These are phyloP conservation scores for Danaus chrysippus DNA, from an alignment of 2,888 invertebrate genomes.

Conservation along the genomic window DNA sequence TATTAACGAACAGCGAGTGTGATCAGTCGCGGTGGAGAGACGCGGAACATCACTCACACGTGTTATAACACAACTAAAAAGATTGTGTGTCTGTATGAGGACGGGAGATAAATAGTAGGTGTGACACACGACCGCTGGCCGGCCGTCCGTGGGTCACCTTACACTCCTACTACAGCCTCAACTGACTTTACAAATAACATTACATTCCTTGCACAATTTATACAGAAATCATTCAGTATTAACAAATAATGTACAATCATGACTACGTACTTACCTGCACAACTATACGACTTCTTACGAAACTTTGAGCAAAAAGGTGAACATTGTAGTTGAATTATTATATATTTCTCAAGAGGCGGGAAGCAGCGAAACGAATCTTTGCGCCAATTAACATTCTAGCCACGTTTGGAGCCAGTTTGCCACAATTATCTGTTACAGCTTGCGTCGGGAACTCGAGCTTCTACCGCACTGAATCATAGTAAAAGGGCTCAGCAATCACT, in stretches of 20 bases:
- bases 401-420: not conserved
- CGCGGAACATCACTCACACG: not conserved
- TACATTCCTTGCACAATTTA: no score
- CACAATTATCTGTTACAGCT: not conserved
- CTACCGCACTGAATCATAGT: not conserved
- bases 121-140: not conserved
- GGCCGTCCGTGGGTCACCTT: no score
- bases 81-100: not conserved
- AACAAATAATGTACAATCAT: no score
- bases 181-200: no score
- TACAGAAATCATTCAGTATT: no score
- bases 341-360: not conserved
- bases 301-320: not conserved
- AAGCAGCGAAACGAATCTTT: not conserved
- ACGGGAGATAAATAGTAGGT: not conserved
- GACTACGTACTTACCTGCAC: no score
- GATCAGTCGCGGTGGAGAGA: not conserved
- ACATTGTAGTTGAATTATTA: not conserved
- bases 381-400: slow-evolving; percentile 6
- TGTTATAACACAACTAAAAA: slow-evolving; percentile 2
- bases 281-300: no score
- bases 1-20: not conserved
- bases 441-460: not conserved
- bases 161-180: no score
- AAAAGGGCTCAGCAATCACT: not conserved